Evolutionary conservation across 2,113 vertebrate genomes (phyloP).

Genomic region (Chloropsis hardwickii): DNA sequence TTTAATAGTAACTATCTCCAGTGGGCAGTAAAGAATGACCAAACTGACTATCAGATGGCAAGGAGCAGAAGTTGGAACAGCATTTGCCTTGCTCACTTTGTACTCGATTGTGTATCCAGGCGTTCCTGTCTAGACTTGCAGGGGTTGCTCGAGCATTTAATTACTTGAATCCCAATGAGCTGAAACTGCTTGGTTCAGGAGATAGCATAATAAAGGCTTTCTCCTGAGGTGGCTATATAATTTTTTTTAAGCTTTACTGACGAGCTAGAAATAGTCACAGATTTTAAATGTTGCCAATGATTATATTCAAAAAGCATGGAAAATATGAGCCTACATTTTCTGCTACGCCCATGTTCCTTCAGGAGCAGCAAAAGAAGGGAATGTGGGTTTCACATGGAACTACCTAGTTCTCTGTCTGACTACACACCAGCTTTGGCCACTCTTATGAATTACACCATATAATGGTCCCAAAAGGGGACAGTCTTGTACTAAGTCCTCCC

Average conservation of each 20-base stretch:
- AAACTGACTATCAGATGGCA: conserved; percentile 16
- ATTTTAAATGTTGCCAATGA: neutral
- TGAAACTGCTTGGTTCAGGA: conserved; percentile 29
- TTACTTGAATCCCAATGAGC: conserved; percentile 45
- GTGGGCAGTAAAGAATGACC: conserved; percentile 45
- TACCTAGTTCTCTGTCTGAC: neutral
- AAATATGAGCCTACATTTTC: neutral
- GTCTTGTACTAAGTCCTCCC: neutral
- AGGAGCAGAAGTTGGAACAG: neutral
- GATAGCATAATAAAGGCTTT: conserved; percentile 20
- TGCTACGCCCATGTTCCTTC: neutral
- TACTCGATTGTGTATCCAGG: neutral
- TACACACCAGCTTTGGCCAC: neutral
- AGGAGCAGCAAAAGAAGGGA: neutral
- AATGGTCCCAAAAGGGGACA: neutral
- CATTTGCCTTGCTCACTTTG: conserved; percentile 12
- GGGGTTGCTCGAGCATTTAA: conserved; percentile 45
- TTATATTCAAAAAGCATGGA: neutral
- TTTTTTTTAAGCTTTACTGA: conserved; percentile 24
- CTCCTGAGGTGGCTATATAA: neutral
- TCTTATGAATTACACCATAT: neutral
- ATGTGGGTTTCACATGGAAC: neutral
- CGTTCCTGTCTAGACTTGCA: neutral
- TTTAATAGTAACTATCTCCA: neutral
- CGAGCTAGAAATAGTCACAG: neutral